These are phyloP conservation scores for Phengaris alcon DNA, from an alignment of 2,888 invertebrate species.

Conservation along the genomic window DNA sequence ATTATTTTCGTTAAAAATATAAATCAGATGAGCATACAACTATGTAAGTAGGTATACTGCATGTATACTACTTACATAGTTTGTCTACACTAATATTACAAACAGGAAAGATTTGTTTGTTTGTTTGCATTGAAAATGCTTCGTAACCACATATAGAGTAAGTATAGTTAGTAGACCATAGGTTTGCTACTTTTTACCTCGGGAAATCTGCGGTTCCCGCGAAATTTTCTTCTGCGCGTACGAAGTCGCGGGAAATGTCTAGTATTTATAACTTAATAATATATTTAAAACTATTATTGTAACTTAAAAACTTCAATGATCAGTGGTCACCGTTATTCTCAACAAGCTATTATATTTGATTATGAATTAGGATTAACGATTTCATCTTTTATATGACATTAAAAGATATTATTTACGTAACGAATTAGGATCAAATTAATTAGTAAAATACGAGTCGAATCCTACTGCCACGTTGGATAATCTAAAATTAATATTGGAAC, in stretches of 20 bases:
- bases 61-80: neutral
- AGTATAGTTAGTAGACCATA: too few relatives aligned
- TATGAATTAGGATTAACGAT: constrained; percentile 1
- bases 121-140: too few relatives aligned
- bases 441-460: constrained; percentile 7
- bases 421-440: constrained; percentile 11
- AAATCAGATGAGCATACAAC: too few relatives aligned
- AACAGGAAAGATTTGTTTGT: too few relatives aligned
- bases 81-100: too few relatives aligned
- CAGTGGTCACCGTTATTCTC: neutral
- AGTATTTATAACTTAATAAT: too few relatives aligned
- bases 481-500: neutral
- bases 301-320: neutral
- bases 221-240: too few relatives aligned
- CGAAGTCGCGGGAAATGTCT: too few relatives aligned
- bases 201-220: too few relatives aligned
- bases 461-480: constrained; percentile 11
- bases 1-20: neutral
- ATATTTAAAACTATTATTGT: neutral
- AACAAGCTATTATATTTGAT: constrained; percentile 11
- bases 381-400: constrained; percentile 1
- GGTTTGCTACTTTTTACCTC: too few relatives aligned
- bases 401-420: constrained; percentile 7
- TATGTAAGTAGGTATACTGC: too few relatives aligned
- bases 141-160: too few relatives aligned